Evolutionary conservation across 1,140 invertebrate genomes (phyloP), one percentile per base, ranked within the genome.

Genomic region (Coenobita brevimanus): DNA sequence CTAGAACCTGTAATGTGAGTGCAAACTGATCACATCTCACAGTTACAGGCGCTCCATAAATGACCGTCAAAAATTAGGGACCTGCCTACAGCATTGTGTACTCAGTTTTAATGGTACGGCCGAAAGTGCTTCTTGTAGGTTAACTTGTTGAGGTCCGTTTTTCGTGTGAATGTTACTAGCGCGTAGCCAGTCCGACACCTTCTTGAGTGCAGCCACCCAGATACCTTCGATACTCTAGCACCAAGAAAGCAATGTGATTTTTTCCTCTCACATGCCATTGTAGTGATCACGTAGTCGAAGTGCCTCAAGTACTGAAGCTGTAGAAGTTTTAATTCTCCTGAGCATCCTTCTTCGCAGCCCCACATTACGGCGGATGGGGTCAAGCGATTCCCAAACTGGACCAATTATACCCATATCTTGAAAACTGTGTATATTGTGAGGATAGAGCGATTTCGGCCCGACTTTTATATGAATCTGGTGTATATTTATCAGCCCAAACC

Each of bases 91-190:
- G n/a, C n/a, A n/a, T n/a, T n/a, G n/a, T n/a, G n/a, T n/a, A n/a
- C n/a, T n/a, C n/a, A n/a, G n/a, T n/a, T n/a, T n/a, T n/a, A n/a
- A n/a, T n/a, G n/a, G n/a, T n/a, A n/a, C n/a, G n/a, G n/a, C n/a
- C n/a, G n/a, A n/a, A n/a, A 87, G 85, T 87, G 85, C 85, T 87
- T 87, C 85, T 87, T 87, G 85, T 87, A 87, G 85, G 76, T 80
- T 87, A 87, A 54, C 85, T 87, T 67, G 64, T 87, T 87, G 78
- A 87, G 69, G 41, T 78, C 46, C 79, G 76, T 80, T 87, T 85
- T 87, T n/a, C 38, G 76, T 87, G 85, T 87, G 84, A 86, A 50
- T 87, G 84, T 33, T 87, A 17, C 36, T 87, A 87, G 76, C 41
- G 13, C 79, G 24, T 87, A 87, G 85, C 30, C 85, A 80, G 76